Evolutionary conservation across 2,888 invertebrate species (phyloP).

Genomic region (Alsophila aescularia): DNA sequence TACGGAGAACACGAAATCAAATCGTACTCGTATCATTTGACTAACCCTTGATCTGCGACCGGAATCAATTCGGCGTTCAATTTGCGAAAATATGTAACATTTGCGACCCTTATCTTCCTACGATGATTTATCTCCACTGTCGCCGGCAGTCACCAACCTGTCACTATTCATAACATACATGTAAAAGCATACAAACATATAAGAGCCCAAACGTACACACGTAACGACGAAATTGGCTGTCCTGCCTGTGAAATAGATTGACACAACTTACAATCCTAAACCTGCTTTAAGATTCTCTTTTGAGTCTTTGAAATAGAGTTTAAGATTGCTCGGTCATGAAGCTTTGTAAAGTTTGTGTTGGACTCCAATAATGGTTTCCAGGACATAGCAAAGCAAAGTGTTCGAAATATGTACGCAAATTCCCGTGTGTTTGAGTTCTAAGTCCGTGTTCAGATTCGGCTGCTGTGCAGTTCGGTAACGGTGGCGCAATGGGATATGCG

Average conservation of each 20-base stretch:
- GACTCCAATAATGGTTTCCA: constrained; percentile 54
- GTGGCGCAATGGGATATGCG: neutral
- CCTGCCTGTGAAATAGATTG: constrained; percentile 63
- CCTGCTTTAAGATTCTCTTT: constrained; percentile 15
- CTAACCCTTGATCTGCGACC: constrained; percentile 25
- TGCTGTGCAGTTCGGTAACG: neutral
- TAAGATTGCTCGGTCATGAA: constrained; percentile 30
- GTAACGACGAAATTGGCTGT: constrained; percentile 67
- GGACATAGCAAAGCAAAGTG: constrained; percentile 39
- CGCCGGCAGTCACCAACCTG: constrained; percentile 13
- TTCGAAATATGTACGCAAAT: constrained; percentile 43
- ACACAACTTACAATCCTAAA: constrained; percentile 46
- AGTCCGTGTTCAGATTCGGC: constrained; percentile 27
- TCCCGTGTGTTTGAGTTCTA: constrained; percentile 32
- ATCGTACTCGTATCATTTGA: constrained; percentile 15
- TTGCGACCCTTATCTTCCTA: constrained; percentile 27
- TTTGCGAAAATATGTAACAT: constrained; percentile 32
- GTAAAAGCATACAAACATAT: constrained; percentile 15
- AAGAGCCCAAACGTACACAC: constrained; percentile 48
- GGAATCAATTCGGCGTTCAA: constrained; percentile 28
- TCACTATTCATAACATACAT: constrained; percentile 19
- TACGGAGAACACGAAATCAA: constrained; percentile 9
- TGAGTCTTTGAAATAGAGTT: constrained; percentile 33
- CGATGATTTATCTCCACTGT: constrained; percentile 20
- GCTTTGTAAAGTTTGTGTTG: constrained; percentile 37